Percentiles rank a stretch among this genome's conserved stretches.
Conservation (phyloP, 2,113 vertebrate species). For the Labrus mixtus region DNA sequence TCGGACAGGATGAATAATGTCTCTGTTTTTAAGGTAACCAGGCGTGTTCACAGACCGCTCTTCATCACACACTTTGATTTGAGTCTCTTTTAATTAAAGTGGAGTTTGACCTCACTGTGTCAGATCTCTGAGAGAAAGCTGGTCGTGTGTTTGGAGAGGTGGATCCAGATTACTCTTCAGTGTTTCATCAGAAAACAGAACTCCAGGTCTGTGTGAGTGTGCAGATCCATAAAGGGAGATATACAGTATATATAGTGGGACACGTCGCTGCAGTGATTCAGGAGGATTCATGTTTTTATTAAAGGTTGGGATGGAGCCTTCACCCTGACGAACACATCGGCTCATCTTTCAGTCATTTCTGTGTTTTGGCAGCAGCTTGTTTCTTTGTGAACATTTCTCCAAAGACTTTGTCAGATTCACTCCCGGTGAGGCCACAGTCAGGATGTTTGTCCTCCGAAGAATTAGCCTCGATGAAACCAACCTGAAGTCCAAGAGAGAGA, state of each 20-base stretch:
- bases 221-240: no score
- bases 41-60: no score
- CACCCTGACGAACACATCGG: conserved; percentile 8
- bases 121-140: no score
- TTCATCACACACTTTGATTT: no score
- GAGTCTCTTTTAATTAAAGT: no score
- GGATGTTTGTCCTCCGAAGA: background rate
- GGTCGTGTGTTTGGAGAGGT: background rate
- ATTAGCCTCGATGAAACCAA: conserved; percentile 13
- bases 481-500: background rate
- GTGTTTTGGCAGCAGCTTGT: conserved; percentile 8
- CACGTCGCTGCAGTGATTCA: background rate
- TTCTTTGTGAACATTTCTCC: conserved; percentile 12
- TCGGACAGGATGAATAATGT: background rate
- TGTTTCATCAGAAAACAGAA: background rate
- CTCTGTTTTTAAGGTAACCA: no score
- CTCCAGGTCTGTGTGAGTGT: no score
- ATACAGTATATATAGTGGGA: no score
- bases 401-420: background rate
- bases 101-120: no score
- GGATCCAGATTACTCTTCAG: background rate
- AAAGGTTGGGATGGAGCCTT: conserved; percentile 22
- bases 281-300: conserved; percentile 2
- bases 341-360: conserved; percentile 8
- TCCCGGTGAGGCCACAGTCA: conserved; percentile 2